phyloP scores from a whole-genome alignment of 2,113 vertebrate genomes.

The Paracanthobrama guichenoti region DNA sequence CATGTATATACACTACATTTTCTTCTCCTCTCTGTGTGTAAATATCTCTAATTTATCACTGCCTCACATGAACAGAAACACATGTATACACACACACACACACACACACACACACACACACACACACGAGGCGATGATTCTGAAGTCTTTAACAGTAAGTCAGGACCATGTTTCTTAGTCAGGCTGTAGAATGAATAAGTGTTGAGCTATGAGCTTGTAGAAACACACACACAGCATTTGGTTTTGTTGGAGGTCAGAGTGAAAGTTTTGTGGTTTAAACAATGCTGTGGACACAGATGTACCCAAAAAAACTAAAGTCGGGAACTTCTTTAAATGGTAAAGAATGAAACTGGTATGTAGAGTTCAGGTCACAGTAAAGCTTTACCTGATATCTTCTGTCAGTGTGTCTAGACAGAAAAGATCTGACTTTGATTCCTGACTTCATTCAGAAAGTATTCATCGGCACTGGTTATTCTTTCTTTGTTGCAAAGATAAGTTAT shows the following conservation, averaged over 20 bases:
- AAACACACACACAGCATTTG: conserved; percentile 19
- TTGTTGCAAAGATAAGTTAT: too few species aligned
- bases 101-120: background rate
- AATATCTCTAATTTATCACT: background rate
- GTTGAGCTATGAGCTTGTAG: background rate
- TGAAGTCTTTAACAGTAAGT: conserved; percentile 40
- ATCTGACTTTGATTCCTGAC: background rate
- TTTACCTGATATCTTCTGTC: background rate
- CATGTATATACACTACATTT: conserved; percentile 3
- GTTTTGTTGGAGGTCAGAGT: conserved; percentile 46
- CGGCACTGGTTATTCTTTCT: too few species aligned
- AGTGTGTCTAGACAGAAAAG: background rate
- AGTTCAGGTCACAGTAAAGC: conserved; percentile 7
- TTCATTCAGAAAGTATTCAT: background rate
- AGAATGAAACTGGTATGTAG: conserved; percentile 17
- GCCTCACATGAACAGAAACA: conserved; percentile 40
- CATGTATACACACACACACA: background rate
- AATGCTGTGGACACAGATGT: conserved; percentile 27
- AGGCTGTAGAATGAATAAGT: background rate
- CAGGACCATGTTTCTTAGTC: background rate
- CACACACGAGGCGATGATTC: conserved; percentile 1
- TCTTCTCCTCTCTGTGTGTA: too few species aligned
- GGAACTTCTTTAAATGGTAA: conserved; percentile 19
- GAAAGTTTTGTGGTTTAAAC: conserved; percentile 55
- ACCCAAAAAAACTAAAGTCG: too few species aligned